Evolutionary conservation across 2,888 invertebrate genomes (phyloP), one percentile per base, ranked within the genome.

Genomic region (Hesperia comma): DNA sequence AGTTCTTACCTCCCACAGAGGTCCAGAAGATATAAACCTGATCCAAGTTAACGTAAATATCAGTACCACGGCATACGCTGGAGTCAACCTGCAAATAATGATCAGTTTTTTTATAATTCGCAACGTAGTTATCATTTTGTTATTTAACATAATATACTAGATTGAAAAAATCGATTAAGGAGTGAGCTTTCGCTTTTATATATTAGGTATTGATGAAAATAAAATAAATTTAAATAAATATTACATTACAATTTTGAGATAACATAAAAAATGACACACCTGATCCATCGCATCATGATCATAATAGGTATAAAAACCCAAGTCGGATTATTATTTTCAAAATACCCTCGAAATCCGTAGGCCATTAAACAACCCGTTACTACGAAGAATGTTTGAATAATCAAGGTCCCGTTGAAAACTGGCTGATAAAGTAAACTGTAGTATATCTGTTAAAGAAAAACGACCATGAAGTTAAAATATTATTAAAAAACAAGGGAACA

Each of bases 1-100:
- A n/a, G n/a, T n/a, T n/a, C n/a, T n/a, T n/a, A 81, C 82, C 75
- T 77, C 75, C 89, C 90, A 92, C 8, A 86, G 76, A 0, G 92
- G 92, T 12, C 92, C 92, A 40, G 70, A 73, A 19, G 86, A 85
- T 6, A 86, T 67, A 37, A 84, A 80, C 1, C 82, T 79, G 10
- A 90, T 72, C 71, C 88, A 77, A 0, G 90, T 86, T 17, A 78
- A 68, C 26, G 77, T 75, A 55, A 82, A 73, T 4, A 75, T 70
- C 6, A 80, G 60, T 7, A 80, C 64, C 0, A n/a, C n/a, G n/a
- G n/a, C n/a, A n/a, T n/a, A n/a, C n/a, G n/a, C n/a, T n/a, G n/a
- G n/a, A n/a, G n/a, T 77, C 4, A 84, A 55, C 63, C 83, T 84
- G 74, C 6, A 70, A 33, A 33, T 7, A 33, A 10, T 1, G 7